A percentile compares a stretch with the other conserved stretches of the same genome.
These are phyloP conservation scores for Girardia tigrina DNA, from an alignment of 2,888 invertebrate genomes.

Conservation along the genomic window DNA sequence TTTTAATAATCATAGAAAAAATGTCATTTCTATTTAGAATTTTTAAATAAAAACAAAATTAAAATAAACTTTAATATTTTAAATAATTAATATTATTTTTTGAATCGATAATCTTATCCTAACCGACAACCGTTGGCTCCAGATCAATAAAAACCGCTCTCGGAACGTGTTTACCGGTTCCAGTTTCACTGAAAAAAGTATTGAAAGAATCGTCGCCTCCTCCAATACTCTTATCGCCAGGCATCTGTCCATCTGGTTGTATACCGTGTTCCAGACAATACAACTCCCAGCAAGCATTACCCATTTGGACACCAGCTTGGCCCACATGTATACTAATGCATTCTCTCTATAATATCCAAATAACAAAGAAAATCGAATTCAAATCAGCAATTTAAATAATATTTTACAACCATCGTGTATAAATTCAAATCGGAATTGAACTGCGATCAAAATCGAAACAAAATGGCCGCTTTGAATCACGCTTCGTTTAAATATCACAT, in stretches of 20 bases:
- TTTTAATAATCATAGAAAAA: too few species aligned
- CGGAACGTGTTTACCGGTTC: slow-evolving; percentile 80
- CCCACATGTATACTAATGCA: slow-evolving; percentile 50
- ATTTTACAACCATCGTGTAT: too few species aligned
- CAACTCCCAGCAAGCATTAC: slow-evolving; percentile 53
- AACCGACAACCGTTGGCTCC: slow-evolving; percentile 71
- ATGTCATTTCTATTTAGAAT: too few species aligned
- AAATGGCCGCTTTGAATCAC: too few species aligned
- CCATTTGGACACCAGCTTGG: slow-evolving; percentile 51
- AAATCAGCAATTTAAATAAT: too few species aligned
- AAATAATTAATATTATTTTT: neutral
- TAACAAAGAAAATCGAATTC: slow-evolving; percentile 10
- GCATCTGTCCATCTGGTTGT: slow-evolving; percentile 51
- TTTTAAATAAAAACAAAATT: too few species aligned
- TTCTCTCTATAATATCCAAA: slow-evolving; percentile 45
- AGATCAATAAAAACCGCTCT: slow-evolving; percentile 76
- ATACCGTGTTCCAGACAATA: slow-evolving; percentile 53
- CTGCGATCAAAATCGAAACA: too few species aligned
- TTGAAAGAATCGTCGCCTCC: slow-evolving; percentile 65
- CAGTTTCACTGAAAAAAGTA: slow-evolving; percentile 68
- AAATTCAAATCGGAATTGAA: too few species aligned
- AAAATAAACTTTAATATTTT: neutral
- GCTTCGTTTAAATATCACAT: too few species aligned
- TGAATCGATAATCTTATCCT: neutral
- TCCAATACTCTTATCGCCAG: slow-evolving; percentile 62